phyloP scores from a whole-genome alignment of 2,888 invertebrate genomes.

The Alitta virens region DNA sequence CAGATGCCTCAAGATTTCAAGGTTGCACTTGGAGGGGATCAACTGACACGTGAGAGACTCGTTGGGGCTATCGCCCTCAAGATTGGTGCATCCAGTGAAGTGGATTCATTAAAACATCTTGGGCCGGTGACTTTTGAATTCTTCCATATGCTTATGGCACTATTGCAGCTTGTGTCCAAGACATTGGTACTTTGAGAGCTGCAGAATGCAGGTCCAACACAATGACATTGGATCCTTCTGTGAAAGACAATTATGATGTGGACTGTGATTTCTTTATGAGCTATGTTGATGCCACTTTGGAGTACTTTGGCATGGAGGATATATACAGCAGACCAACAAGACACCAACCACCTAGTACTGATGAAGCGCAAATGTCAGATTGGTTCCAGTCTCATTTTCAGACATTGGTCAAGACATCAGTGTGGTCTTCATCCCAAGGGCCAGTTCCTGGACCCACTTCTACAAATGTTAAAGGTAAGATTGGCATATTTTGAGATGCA shows the following conservation, averaged over 20 bases:
- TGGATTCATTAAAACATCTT: constrained; percentile 20
- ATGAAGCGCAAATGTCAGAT: constrained; percentile 4
- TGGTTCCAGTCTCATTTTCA: too few species aligned
- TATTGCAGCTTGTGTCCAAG: constrained; percentile 15
- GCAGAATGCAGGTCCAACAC: constrained; percentile 18
- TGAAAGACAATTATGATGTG: constrained; percentile 22
- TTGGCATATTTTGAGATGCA: too few species aligned
- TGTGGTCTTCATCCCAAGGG: too few species aligned
- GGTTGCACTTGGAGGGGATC: constrained; percentile 27
- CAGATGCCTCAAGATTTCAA: background rate
- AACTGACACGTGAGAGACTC: constrained; percentile 25
- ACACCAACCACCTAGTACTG: background rate
- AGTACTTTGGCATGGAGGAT: constrained; percentile 24
- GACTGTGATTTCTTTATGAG: constrained; percentile 28
- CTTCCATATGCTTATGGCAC: constrained; percentile 29
- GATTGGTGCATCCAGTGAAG: too few species aligned
- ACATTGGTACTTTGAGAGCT: constrained; percentile 24
- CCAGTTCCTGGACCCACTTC: too few species aligned
- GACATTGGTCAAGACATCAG: too few species aligned
- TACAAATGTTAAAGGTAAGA: too few species aligned
- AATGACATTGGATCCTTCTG: constrained; percentile 20
- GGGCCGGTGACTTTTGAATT: constrained; percentile 23
- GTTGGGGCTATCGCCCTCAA: constrained; percentile 20
- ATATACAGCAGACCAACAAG: background rate
- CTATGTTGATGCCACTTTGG: constrained; percentile 16